Percentiles rank a stretch among this genome's conserved stretches.
Conservation (phyloP, 2,888 invertebrate genomes). For the Apamea sordens region DNA sequence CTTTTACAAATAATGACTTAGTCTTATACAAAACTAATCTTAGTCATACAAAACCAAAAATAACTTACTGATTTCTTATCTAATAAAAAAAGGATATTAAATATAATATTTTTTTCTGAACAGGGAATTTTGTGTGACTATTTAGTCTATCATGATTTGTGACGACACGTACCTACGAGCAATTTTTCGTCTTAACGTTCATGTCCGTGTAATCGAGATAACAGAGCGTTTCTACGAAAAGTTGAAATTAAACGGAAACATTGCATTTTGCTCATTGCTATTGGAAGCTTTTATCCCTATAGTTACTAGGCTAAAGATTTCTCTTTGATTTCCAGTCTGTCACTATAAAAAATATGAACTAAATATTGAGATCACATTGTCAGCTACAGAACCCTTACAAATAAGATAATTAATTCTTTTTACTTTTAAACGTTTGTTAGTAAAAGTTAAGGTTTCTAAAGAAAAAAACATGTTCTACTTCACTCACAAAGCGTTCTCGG, state of each 20-base stretch:
- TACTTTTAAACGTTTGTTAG: background rate
- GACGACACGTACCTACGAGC: constrained; percentile 10
- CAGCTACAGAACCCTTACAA: background rate
- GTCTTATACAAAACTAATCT: background rate
- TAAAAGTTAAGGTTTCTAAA: background rate
- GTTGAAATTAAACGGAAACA: constrained; percentile 33
- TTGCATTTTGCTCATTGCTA: constrained; percentile 10
- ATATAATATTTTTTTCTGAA: background rate
- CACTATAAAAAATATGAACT: background rate
- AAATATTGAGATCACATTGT: background rate
- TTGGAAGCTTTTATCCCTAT: background rate
- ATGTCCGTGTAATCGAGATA: background rate
- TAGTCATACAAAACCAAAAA: background rate
- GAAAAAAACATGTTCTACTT: background rate
- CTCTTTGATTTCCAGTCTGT: background rate
- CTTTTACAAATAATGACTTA: background rate
- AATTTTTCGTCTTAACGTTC: constrained; percentile 6
- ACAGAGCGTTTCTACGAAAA: constrained; percentile 4
- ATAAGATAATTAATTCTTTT: constrained; percentile 4
- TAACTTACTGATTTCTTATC: background rate
- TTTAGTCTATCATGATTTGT: background rate
- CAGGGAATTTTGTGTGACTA: background rate
- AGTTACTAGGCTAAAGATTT: background rate
- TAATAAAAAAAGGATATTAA: too few relatives aligned
- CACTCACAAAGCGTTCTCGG: background rate